Evolutionary conservation across 2,888 invertebrate species (phyloP).

Genomic region (Limnephilus auricula): DNA sequence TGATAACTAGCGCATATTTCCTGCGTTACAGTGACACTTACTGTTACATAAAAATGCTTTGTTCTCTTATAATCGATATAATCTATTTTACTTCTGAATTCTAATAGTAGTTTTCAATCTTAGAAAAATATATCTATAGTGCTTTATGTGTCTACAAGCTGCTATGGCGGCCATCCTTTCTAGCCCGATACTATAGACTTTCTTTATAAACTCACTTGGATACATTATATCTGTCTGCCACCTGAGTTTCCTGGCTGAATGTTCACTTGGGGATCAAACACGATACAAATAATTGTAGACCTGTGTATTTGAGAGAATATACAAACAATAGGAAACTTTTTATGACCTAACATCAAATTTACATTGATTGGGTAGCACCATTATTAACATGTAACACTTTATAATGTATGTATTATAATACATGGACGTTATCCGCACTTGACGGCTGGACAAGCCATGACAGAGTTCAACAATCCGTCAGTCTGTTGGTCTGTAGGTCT

Average conservation of each 20-base stretch:
- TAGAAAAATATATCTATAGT: conserved; percentile 50
- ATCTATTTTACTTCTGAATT: conserved; percentile 35
- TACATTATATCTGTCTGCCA: neutral
- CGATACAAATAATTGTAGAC: conserved; percentile 16
- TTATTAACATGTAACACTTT: conserved; percentile 54
- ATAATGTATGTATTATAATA: conserved; percentile 34
- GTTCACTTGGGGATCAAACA: neutral
- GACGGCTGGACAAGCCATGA: conserved; percentile 41
- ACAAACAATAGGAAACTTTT: conserved; percentile 54
- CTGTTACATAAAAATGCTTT: conserved; percentile 29
- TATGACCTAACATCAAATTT: conserved; percentile 51
- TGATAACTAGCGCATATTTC: neutral
- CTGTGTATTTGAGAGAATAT: conserved; percentile 33
- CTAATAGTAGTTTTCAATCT: conserved; percentile 47
- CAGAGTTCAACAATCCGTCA: conserved; percentile 23
- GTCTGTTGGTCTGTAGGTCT: neutral
- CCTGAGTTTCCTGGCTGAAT: neutral
- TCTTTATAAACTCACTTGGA: conserved; percentile 15
- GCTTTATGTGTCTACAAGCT: conserved; percentile 44
- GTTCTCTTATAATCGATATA: conserved; percentile 36
- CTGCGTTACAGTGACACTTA: neutral
- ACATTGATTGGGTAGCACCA: conserved; percentile 59
- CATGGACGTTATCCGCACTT: conserved; percentile 49
- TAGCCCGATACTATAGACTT: conserved; percentile 17
- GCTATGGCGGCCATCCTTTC: conserved; percentile 34